phyloP scores from a whole-genome alignment of 2,113 vertebrate genomes.

The Triplophysa rosa region DNA sequence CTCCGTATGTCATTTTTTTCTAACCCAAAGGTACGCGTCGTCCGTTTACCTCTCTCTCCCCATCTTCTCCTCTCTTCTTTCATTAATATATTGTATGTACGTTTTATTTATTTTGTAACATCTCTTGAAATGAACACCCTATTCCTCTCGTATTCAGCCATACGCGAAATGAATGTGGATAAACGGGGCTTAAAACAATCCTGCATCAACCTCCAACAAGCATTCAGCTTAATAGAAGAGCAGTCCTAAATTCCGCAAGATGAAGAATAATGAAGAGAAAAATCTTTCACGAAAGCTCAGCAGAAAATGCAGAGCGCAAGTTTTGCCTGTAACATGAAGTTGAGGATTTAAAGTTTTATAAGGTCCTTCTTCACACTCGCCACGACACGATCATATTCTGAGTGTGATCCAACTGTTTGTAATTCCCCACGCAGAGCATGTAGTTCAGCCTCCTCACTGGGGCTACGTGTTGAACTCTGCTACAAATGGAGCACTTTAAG shows the following conservation, averaged over 20 bases:
- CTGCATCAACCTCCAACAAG: slow-evolving; percentile 33
- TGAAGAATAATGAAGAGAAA: slow-evolving; percentile 10
- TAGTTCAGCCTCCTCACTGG: slow-evolving; percentile 53
- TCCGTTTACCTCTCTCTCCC: slow-evolving; percentile 53
- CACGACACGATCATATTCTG: neutral
- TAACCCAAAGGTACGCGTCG: slow-evolving; percentile 60
- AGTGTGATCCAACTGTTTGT: slow-evolving; percentile 58
- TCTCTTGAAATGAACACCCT: neutral
- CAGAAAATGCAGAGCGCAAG: neutral
- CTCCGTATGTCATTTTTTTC: slow-evolving; percentile 53
- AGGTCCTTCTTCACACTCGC: neutral
- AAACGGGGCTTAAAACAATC: slow-evolving; percentile 40
- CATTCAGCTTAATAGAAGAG: slow-evolving; percentile 46
- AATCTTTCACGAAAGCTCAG: neutral
- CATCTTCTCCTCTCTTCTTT: slow-evolving; percentile 56
- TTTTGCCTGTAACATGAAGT: slow-evolving; percentile 17
- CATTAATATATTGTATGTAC: slow-evolving; percentile 73
- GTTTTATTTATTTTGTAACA: neutral
- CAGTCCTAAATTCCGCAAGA: neutral
- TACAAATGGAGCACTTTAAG: slow-evolving; percentile 53
- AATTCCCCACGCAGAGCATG: slow-evolving; percentile 64
- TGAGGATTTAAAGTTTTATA: slow-evolving; percentile 7
- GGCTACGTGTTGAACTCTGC: slow-evolving; percentile 71
- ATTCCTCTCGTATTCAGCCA: slow-evolving; percentile 63
- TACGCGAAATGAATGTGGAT: slow-evolving; percentile 26